Base-by-base conservation (phyloP, 1,140 invertebrate species). In the Chironomus striatipennis region DNA sequence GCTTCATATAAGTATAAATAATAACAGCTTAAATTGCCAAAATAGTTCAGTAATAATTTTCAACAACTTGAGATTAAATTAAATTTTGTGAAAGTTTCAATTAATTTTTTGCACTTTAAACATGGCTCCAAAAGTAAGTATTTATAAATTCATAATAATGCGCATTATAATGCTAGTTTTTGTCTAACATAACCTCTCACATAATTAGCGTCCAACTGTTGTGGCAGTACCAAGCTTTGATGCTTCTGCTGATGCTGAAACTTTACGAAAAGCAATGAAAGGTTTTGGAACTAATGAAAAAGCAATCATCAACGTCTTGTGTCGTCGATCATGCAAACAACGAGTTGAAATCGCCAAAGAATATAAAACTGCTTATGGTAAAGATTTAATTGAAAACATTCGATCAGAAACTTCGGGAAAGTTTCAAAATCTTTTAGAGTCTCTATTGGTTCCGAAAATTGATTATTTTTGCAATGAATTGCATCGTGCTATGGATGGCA, bases 321-420 rank as follows among this genome's bases (percentile, higher is more conserved):
- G 90, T 79, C 89, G 89, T 1, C 85, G 88, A 76, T 85, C 84
- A 70, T 91, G 91, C 80, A 83, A 84, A 42, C 88, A 92, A 79
- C 87, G 92, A 43, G 83, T 84, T 3, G 81, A 85, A 74, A 88
- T 93, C 72, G 88, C 88, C n/a, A 81, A 85, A 12, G 82, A 84
- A 4, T 93, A 92, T 77, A 87, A 90, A 83, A 85, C 82, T n/a
- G 78, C 82, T 74, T 81, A 79, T 76, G 82, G 82, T 75, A 79
- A 97, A 91, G 94, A 98, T 83, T 84, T 98, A 73, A 88, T 95
- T 42, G 91, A 91, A 76, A 93, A 98, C 77, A 84, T 98, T 76
- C 95, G 96, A 80, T 93, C 92, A 75, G 96, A 98, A 83, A 85
- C 95, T 5, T 90, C 89, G 78, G 96, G 96, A 24, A 93, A 96